Conservation (phyloP, 2,888 invertebrate genomes). For the Sminthurinus aureus region DNA sequence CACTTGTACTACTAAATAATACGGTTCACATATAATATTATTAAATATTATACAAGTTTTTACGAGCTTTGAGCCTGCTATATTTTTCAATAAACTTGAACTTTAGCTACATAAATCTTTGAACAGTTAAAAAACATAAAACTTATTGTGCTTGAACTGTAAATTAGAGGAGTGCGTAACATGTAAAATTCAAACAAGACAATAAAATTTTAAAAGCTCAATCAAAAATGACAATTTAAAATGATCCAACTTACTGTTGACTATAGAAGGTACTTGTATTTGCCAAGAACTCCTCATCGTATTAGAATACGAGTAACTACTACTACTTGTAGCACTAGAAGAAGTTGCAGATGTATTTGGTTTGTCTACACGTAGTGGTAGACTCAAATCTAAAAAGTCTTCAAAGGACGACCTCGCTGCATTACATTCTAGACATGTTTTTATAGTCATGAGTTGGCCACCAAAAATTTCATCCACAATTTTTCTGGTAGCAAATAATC, state of each 20-base stretch:
- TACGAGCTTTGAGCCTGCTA: too few species aligned
- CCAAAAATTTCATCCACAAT: constrained; percentile 87
- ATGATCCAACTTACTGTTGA: constrained; percentile 25
- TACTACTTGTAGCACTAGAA: neutral
- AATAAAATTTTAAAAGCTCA: too few species aligned
- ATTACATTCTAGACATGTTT: constrained; percentile 88
- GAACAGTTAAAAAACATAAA: too few species aligned
- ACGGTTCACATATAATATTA: too few species aligned
- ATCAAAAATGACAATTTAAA: too few species aligned
- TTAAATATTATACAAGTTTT: too few species aligned
- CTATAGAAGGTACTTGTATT: constrained; percentile 21
- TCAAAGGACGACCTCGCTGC: constrained; percentile 88
- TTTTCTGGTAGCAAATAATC: constrained; percentile 63
- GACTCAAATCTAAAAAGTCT: constrained; percentile 92
- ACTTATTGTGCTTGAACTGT: too few species aligned
- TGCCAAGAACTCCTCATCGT: neutral
- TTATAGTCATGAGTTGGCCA: constrained; percentile 87
- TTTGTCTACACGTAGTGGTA: constrained; percentile 74
- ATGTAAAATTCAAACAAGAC: too few species aligned
- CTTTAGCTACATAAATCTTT: too few species aligned
- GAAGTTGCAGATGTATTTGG: neutral
- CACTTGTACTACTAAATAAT: neutral
- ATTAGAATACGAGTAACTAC: neutral
- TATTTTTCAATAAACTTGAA: too few species aligned
- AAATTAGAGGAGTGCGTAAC: too few species aligned